Evolutionary conservation across 1,140 invertebrate species (phyloP).

Genomic region (Mizuhopecten yessoensis): DNA sequence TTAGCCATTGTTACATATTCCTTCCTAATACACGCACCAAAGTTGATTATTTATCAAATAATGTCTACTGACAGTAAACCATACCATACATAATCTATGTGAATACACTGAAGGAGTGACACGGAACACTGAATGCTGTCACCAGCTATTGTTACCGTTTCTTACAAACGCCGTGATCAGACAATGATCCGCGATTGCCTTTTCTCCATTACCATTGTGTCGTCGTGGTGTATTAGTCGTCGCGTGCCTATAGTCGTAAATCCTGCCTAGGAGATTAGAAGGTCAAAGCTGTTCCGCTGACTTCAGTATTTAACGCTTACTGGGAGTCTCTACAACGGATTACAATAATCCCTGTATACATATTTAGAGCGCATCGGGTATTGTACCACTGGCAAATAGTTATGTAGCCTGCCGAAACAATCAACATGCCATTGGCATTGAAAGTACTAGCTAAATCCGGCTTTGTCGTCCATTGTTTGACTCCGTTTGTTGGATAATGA

Average conservation of each 20-base stretch:
- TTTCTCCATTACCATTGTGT: background rate
- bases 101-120: background rate
- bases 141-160: background rate
- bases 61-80: background rate
- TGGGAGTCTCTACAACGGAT: background rate
- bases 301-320: background rate
- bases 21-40: too few species aligned
- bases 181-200: background rate
- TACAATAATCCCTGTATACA: constrained; percentile 3
- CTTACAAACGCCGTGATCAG: background rate
- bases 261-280: background rate
- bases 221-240: background rate
- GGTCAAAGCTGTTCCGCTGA: background rate
- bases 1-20: too few species aligned
- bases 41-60: too few species aligned
- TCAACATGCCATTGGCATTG: background rate
- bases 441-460: background rate
- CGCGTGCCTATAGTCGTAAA: background rate
- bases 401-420: background rate
- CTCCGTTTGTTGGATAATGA: background rate
- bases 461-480: background rate
- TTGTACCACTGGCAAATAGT: background rate
- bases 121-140: background rate
- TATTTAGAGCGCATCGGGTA: background rate
- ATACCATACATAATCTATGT: background rate